Percentiles rank a stretch among this genome's conserved stretches.
Conservation (phyloP, 2,888 invertebrate genomes). For the Tholera decimalis region DNA sequence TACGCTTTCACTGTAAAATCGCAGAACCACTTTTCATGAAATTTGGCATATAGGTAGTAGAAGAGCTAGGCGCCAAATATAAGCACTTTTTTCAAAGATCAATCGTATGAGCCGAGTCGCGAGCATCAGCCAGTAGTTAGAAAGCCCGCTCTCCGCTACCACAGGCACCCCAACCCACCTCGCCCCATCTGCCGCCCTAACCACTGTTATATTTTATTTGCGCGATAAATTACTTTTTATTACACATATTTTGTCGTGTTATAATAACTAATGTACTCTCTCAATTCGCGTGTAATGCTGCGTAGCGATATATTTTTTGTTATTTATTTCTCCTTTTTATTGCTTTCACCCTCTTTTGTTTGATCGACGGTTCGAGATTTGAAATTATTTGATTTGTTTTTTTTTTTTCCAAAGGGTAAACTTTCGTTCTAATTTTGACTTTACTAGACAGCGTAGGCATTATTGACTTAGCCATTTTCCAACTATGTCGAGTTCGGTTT, state of each 20-base stretch:
- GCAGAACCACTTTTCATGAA: no score
- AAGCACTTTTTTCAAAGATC: no score
- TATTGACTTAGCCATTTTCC: no score
- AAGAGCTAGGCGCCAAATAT: no score
- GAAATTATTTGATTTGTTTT: constrained; percentile 53
- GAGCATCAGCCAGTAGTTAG: no score
- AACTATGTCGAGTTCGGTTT: no score
- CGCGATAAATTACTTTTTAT: constrained; percentile 91
- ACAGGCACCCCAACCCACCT: constrained; percentile 65
- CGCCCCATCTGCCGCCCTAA: constrained; percentile 91
- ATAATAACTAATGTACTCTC: constrained; percentile 92
- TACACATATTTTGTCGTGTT: constrained; percentile 92
- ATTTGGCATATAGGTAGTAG: no score
- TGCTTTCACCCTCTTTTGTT: constrained; percentile 77
- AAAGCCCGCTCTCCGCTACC: constrained; percentile 39
- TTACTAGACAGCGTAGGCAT: not conserved
- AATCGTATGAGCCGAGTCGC: no score
- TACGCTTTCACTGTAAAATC: no score
- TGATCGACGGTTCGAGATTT: constrained; percentile 64
- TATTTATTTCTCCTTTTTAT: constrained; percentile 86
- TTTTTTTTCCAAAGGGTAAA: constrained; percentile 11
- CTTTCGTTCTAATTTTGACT: not conserved
- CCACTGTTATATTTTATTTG: constrained; percentile 91
- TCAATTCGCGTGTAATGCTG: constrained; percentile 90
- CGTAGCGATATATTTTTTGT: constrained; percentile 85